Evolutionary conservation across 2,888 invertebrate genomes (phyloP), one percentile per base, ranked within the genome.

Genomic region (Myopa tessellatipennis): DNA sequence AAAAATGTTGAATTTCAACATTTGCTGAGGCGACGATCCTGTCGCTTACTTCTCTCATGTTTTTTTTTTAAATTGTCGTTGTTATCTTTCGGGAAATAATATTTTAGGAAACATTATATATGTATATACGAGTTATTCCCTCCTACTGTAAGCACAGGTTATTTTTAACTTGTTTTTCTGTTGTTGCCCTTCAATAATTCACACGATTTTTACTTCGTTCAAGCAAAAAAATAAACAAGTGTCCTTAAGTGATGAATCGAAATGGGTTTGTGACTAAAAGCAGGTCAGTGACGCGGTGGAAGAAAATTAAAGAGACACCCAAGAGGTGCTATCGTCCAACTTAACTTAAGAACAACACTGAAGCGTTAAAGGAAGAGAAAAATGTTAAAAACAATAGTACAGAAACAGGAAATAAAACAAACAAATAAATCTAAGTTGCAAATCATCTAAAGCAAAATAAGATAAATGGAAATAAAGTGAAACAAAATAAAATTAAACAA

Each of bases 1-100:
- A 65, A 36, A 61, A 65, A 65, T 38, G 38, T 14, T 34, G 65
- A 34, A 65, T 14, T 36, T 65, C 34, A 65, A 65, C 65, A 65
- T 14, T 65, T 5, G 12, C 63, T 34, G 12, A 63, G 50, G 10
- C 45, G 45, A 26, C 61, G 34, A 65, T 65, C 65, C 36, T 65
- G 65, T 38, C 5, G 14, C 55, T 55, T n/a, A 5, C 5, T 65
- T 61, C 52, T 52, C 14, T n/a, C 58, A 58, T 18, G 16, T 58
- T 58, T 58, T 16, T n/a, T 10, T 4, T 60, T 60, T 10, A 18
- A 58, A 58, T 26, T 26, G 1, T 50, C 16, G 5, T 1, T 5
- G 1, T 55, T 55, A n/a, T 65, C 34, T 38, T 12, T 34, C 38
- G 61, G 26, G 26, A 26, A 26, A 26, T 45, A 45, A 45, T 10